Conservation (phyloP, 2,113 vertebrate species). For the Sander lucioperca region DNA sequence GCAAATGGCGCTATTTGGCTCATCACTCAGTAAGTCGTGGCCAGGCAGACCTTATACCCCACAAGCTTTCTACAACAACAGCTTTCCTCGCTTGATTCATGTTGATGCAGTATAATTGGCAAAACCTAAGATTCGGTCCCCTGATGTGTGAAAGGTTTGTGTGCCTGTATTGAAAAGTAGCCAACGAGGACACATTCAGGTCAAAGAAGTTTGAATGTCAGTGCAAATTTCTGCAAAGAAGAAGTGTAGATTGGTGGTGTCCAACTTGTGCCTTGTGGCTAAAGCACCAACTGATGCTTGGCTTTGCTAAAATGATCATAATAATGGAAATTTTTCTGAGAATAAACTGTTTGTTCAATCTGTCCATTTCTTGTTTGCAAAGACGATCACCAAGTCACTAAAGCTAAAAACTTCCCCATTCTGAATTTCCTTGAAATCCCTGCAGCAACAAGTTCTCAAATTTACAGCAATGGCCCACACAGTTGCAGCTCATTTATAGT, state of each 20-base stretch:
- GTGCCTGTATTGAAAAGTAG: slow-evolving; percentile 29
- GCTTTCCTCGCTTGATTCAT: slow-evolving; percentile 29
- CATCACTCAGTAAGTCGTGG: slow-evolving; percentile 38
- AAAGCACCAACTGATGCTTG: slow-evolving; percentile 29
- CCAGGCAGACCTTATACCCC: slow-evolving; percentile 51
- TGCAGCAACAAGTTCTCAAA: slow-evolving; percentile 65
- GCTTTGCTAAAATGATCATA: slow-evolving; percentile 10
- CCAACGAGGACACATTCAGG: slow-evolving; percentile 28
- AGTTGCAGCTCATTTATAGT: slow-evolving; percentile 67
- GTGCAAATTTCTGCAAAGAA: slow-evolving; percentile 34
- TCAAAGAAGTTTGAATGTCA: slow-evolving; percentile 58
- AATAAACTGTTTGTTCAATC: slow-evolving; percentile 14
- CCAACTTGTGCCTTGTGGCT: slow-evolving; percentile 38
- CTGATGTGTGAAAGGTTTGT: slow-evolving; percentile 21
- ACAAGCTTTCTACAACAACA: slow-evolving; percentile 24
- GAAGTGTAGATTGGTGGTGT: slow-evolving; percentile 18
- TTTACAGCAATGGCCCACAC: slow-evolving; percentile 63
- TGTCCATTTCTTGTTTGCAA: slow-evolving; percentile 33
- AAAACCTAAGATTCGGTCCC: slow-evolving; percentile 27
- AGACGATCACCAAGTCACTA: slow-evolving; percentile 28
- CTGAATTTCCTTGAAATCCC: slow-evolving; percentile 44
- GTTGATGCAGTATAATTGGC: slow-evolving; percentile 40
- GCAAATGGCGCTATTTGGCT: slow-evolving; percentile 68
- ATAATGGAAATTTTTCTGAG: slow-evolving; percentile 27
- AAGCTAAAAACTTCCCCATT: slow-evolving; percentile 37